A percentile compares a stretch with the other conserved stretches of the same genome.
Conservation (phyloP, 2,113 vertebrate genomes). For the Oostethus manadensis region DNA sequence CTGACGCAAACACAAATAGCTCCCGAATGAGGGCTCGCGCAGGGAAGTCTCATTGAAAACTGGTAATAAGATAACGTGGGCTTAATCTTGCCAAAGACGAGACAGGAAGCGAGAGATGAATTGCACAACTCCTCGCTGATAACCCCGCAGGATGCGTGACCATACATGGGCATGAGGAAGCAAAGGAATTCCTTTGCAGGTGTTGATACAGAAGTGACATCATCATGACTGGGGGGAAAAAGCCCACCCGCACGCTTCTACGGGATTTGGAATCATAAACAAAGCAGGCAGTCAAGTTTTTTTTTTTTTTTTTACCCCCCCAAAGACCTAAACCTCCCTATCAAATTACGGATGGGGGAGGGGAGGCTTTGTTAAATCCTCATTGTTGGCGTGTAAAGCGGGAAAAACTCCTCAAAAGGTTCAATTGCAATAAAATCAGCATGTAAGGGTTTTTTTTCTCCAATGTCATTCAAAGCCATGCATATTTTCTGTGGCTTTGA, state of each 20-base stretch:
- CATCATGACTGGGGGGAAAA: slow-evolving; percentile 1
- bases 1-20: not conserved
- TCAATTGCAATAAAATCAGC: not conserved
- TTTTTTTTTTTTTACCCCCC: slow-evolving; percentile 16
- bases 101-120: not conserved
- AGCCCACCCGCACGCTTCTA: not conserved
- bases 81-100: not conserved
- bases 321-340: slow-evolving; percentile 15
- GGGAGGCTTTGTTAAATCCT: slow-evolving; percentile 21
- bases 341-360: slow-evolving; percentile 27
- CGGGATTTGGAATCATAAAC: too few species aligned
- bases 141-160: slow-evolving; percentile 41
- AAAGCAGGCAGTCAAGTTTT: not conserved
- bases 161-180: slow-evolving; percentile 70
- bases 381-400: slow-evolving; percentile 30
- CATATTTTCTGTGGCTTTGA: not conserved
- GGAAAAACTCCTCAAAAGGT: slow-evolving; percentile 7
- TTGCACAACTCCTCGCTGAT: slow-evolving; percentile 40
- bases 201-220: slow-evolving; percentile 41
- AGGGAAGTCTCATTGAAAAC: not conserved
- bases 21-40: not conserved
- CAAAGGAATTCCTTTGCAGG: slow-evolving; percentile 63
- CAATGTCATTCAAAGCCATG: not conserved
- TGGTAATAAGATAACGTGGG: not conserved
- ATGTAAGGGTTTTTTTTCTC: slow-evolving; percentile 13